Evolutionary conservation across 2,888 invertebrate species (phyloP).

Genomic region (Euclidia mi): DNA sequence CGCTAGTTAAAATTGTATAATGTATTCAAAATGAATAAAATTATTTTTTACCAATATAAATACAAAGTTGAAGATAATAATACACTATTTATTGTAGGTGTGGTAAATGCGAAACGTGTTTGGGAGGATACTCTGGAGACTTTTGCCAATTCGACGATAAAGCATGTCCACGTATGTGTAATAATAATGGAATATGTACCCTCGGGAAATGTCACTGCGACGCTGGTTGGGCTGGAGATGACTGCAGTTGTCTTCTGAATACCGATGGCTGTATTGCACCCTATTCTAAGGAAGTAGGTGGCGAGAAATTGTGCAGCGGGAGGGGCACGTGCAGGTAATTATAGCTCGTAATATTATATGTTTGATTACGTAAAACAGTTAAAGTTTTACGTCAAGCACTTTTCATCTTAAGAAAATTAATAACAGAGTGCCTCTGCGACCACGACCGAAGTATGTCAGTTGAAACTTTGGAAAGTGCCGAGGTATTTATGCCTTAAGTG

Average conservation of each 20-base stretch:
- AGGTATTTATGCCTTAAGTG: too few species aligned
- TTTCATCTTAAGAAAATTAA: too few species aligned
- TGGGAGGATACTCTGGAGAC: conserved; percentile 89
- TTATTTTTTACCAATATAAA: conserved; percentile 34
- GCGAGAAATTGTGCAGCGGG: conserved; percentile 63
- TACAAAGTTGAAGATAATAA: conserved; percentile 1
- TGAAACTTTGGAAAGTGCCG: too few species aligned
- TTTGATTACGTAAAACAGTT: too few species aligned
- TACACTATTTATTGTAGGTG: conserved; percentile 80
- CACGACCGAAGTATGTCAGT: too few species aligned
- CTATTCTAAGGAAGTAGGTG: conserved; percentile 70
- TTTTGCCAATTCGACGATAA: conserved; percentile 95
- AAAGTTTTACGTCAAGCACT: too few species aligned
- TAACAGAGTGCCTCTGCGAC: too few species aligned
- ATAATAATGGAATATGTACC: conserved; percentile 90
- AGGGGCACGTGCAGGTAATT: conserved; percentile 73
- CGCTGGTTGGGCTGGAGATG: conserved; percentile 56
- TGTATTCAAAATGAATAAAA: too few species aligned
- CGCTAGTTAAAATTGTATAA: too few species aligned
- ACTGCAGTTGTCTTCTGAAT: conserved; percentile 67
- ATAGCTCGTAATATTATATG: too few species aligned
- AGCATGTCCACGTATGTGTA: conserved; percentile 91
- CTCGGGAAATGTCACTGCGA: conserved; percentile 67
- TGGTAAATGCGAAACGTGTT: conserved; percentile 85
- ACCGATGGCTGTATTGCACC: conserved; percentile 66